Evolutionary conservation across 2,888 invertebrate species (phyloP), one percentile per base, ranked within the genome.

Genomic region (Desoria tigrina): DNA sequence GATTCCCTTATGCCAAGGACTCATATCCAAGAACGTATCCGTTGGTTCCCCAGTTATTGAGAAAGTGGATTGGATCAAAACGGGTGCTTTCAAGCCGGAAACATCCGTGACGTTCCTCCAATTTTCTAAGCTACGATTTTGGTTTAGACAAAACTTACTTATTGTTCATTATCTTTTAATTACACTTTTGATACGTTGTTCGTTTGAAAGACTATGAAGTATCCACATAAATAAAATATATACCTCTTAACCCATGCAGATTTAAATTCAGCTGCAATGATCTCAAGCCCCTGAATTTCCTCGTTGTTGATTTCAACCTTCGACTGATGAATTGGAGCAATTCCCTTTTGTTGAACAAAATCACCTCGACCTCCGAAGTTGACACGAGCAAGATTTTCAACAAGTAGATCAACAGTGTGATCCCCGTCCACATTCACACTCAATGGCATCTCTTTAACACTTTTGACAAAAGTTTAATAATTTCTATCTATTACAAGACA

Each of bases 1-100:
- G 66, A 89, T 84, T 2, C 94, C 94, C 82, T 93, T 94, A 60
- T 85, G 86, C 94, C 94, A 95, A n/a, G 86, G 86, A 45, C 84
- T 82, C 74, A 90, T 86, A 77, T 90, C 87, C 14, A 94, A 78
- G 78, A 86, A 94, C 0, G 92, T 92, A 78, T 94, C 93, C 42
- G 82, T 78, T 0, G 87, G 84, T n/a, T 79, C 74, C 14, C 59
- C 59, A 18, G n/a, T 28, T 3, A 59, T 59, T 26, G 45, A 45
- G 9, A 59, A 45, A 45, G 59, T 59, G 4, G 59, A 26, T 59
- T 59, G 59, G 27, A 59, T 26, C 2, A 59, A 18, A 45, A 42
- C 42, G 18, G 59, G 59, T 11, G 21, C 49, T 26, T 21, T 23
- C n/a, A 59, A 4, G 3, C 2, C 16, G 2, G 18, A 14, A 37